Conservation (phyloP, 2,113 vertebrate genomes). For the Pteropus alecto region DNA sequence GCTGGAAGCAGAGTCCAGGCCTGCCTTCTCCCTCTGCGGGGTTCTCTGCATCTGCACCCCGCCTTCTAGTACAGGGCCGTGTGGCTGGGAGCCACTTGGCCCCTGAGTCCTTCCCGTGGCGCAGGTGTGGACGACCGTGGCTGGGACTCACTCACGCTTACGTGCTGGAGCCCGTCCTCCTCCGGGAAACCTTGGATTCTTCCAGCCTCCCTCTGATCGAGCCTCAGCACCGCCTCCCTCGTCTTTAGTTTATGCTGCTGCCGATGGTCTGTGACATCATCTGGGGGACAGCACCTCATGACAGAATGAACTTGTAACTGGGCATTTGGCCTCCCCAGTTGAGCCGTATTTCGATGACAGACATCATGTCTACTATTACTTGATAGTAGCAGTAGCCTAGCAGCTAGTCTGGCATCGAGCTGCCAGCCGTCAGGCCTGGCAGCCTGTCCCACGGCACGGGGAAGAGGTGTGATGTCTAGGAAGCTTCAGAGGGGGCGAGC, state of each 20-base stretch:
- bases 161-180: not conserved
- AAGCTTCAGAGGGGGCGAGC: not conserved
- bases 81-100: not conserved
- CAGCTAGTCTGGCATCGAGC: not conserved
- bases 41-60: rapidly evolving
- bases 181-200: not conserved
- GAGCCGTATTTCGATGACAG: not conserved
- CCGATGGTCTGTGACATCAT: rapidly evolving
- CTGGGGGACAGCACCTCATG: not conserved
- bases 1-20: not conserved
- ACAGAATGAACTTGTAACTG: not conserved
- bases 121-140: rapidly evolving
- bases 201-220: not conserved
- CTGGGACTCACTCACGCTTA: not conserved
- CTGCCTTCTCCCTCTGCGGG: not conserved
- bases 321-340: not conserved
- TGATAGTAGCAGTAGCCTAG: too few species aligned
- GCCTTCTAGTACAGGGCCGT: not conserved
- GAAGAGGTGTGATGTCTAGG: rapidly evolving
- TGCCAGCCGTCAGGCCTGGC: too few species aligned
- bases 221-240: not conserved
- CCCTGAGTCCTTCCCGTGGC: not conserved
- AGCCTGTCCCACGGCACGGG: not conserved
- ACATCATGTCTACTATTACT: not conserved
- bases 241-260: not conserved